Evolutionary conservation across 2,113 vertebrate species (phyloP), one percentile per base, ranked within the genome.

Genomic region (Excalfactoria chinensis): DNA sequence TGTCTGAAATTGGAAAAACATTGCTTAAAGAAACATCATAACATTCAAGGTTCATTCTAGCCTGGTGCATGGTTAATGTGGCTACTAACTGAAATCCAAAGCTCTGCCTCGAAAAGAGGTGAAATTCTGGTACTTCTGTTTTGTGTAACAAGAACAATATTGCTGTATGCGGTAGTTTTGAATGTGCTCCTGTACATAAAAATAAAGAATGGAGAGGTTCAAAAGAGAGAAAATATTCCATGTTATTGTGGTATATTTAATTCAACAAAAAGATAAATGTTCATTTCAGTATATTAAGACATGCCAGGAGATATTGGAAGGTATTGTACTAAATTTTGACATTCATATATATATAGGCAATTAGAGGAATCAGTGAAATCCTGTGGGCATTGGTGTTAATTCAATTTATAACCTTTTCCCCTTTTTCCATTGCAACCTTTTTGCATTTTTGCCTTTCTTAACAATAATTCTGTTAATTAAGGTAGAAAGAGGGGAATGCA

Each of bases 1-100:
- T 48, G 49, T 72, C 94, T 93, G 92, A 86, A 88, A 93, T 82
- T 93, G 79, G 89, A 94, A 96, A 96, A 97, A 73, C 34, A 37
- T 60, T 90, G 89, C 92, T 95, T 95, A 97, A 96, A 95, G 92
- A 91, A 96, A 97, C 80, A 92, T 30, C 40, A 49, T 51, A 60
- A 79, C 84, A 66, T 4, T 74, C 86, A 81, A 92, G 55, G 40
- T 88, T 84, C 79, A 44, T 77, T 48, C 84, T 55, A 81, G 49
- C 25, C 56, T 68, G 34, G 34, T 58, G 62, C 60, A 74, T 20
- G 15, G 41, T 66, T 93, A 84, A 80, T 46, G 49, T 58, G 60
- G 70, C 75, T 60, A 87, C 69, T 84, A 67, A 74, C 35, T 46
- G 58, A 79, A 87, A 92, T 34, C 72, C n/a, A 67, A 60, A 37